These are phyloP conservation scores for Formicarius rufipectus DNA, from an alignment of 2,113 vertebrate species.

Conservation along the genomic window DNA sequence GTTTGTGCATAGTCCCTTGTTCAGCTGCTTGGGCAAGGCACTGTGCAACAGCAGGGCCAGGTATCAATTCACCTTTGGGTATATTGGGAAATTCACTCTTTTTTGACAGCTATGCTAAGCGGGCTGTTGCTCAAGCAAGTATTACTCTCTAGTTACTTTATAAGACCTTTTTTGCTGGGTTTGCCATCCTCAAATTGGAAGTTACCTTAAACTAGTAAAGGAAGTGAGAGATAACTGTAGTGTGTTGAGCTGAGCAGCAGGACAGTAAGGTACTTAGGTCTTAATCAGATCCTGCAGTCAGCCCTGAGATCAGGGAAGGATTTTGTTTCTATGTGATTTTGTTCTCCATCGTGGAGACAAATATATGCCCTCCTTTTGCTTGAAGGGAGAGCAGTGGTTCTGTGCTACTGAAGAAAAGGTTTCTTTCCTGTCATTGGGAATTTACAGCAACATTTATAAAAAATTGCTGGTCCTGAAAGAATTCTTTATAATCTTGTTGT, in stretches of 20 bases:
- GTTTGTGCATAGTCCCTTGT: background rate
- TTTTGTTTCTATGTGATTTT: background rate
- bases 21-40: background rate
- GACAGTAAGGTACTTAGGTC: background rate
- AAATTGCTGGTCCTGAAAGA: background rate
- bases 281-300: background rate
- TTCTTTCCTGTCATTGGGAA: background rate
- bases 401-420: background rate
- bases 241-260: background rate
- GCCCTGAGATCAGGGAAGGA: background rate
- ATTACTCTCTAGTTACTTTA: background rate
- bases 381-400: background rate
- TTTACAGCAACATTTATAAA: background rate
- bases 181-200: background rate
- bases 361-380: background rate
- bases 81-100: background rate
- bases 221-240: background rate
- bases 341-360: background rate
- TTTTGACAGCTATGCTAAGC: background rate
- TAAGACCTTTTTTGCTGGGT: background rate
- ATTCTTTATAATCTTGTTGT: background rate
- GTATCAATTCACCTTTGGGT: background rate
- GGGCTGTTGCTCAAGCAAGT: background rate
- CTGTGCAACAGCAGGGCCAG: background rate
- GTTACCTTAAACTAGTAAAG: background rate